These are phyloP conservation scores for Salvator merianae DNA, from an alignment of 2,113 vertebrate species.

Conservation along the genomic window DNA sequence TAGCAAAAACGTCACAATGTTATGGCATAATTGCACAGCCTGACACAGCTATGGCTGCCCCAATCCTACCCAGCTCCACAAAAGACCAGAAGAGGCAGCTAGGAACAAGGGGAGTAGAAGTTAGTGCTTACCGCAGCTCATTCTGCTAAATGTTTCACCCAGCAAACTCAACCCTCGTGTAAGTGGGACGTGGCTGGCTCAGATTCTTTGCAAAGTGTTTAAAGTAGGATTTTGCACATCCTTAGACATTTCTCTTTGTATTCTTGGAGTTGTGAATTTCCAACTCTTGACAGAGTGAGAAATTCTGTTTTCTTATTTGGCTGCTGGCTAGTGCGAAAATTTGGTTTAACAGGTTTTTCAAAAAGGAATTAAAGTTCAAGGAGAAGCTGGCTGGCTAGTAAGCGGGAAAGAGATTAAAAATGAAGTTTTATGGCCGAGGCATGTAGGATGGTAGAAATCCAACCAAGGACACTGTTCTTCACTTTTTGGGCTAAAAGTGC, in stretches of 20 bases:
- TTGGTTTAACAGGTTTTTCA: not conserved
- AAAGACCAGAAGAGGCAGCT: too few relatives aligned
- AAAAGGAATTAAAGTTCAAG: not conserved
- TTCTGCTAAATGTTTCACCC: too few relatives aligned
- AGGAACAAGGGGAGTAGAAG: too few relatives aligned
- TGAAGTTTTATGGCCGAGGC: not conserved
- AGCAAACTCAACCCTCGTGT: too few relatives aligned
- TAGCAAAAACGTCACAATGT: too few relatives aligned
- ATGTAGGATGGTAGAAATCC: not conserved
- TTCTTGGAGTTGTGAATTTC: not conserved
- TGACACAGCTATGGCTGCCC: too few relatives aligned
- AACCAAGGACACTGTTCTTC: not conserved
- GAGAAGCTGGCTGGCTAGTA: not conserved
- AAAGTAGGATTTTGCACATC: too few relatives aligned
- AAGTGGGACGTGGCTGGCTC: too few relatives aligned
- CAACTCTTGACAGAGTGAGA: not conserved
- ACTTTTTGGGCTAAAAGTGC: not conserved
- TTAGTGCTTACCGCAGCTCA: too few relatives aligned
- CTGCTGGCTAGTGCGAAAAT: not conserved
- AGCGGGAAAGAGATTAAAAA: accelerated
- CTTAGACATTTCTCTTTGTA: not conserved
- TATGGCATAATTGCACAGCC: too few relatives aligned
- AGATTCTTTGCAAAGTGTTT: too few relatives aligned
- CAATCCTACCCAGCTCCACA: too few relatives aligned
- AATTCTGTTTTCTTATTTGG: not conserved